A percentile compares a stretch with the other conserved stretches of the same genome.
These are phyloP conservation scores for Dinocampus coccinellae DNA, from an alignment of 2,888 invertebrate genomes.

Conservation along the genomic window DNA sequence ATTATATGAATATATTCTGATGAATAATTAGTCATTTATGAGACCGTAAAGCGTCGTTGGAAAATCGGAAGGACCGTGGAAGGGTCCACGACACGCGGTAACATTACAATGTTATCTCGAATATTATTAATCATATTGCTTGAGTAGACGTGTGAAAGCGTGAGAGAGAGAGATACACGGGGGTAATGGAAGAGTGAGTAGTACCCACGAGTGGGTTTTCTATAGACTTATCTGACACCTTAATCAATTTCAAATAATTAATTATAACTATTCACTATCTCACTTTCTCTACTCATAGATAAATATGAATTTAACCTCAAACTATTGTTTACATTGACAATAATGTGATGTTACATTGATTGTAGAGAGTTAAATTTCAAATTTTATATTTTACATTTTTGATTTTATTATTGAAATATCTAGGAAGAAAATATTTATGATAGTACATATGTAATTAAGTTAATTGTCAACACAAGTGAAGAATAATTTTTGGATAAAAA, in stretches of 20 bases:
- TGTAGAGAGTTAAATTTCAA: too few species aligned
- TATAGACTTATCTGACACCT: conserved; percentile 69
- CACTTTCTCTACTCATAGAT: background rate
- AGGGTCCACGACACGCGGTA: conserved; percentile 46
- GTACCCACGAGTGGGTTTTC: conserved; percentile 48
- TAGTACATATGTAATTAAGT: background rate
- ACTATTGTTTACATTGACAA: conserved; percentile 23
- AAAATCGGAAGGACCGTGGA: conserved; percentile 46
- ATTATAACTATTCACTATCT: conserved; percentile 49
- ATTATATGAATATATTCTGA: conserved; percentile 38
- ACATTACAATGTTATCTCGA: conserved; percentile 60
- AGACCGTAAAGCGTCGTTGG: conserved; percentile 56
- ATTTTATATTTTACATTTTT: too few species aligned
- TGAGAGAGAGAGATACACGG: conserved; percentile 7
- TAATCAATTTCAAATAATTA: conserved; percentile 67
- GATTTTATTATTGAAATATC: background rate
- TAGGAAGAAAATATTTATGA: too few species aligned
- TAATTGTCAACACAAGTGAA: conserved; percentile 1
- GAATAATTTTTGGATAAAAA: background rate
- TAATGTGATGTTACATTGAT: conserved; percentile 20
- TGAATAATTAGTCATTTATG: conserved; percentile 67
- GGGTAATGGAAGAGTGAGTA: conserved; percentile 11
- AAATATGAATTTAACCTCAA: conserved; percentile 1
- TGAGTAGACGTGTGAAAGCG: background rate
- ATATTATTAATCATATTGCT: conserved; percentile 66